Percentiles rank a stretch among this genome's conserved stretches.
phyloP scores from a whole-genome alignment of 2,888 invertebrate species.

The Nomada ferruginata region DNA sequence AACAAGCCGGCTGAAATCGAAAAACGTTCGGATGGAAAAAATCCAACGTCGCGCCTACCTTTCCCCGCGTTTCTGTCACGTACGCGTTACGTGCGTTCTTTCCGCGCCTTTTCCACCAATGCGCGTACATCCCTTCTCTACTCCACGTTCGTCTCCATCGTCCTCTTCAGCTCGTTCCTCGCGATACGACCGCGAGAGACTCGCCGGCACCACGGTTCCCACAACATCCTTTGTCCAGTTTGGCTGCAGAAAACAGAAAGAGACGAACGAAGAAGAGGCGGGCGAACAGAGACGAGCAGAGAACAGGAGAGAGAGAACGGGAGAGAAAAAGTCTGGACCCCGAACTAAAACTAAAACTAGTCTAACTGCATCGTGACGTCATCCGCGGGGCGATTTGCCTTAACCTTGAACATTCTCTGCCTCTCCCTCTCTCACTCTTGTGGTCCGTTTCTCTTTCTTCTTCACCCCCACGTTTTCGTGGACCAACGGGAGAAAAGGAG shows the following conservation, averaged over 20 bases:
- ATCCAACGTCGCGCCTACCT: constrained; percentile 20
- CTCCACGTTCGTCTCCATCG: not conserved
- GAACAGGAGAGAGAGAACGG: constrained; percentile 11
- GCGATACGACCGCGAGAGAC: constrained; percentile 60
- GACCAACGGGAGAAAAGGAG: constrained; percentile 60
- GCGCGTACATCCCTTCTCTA: not conserved
- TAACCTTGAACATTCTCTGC: constrained; percentile 78
- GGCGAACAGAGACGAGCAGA: not conserved
- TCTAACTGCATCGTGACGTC: constrained; percentile 83
- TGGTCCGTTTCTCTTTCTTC: constrained; percentile 48
- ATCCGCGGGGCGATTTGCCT: constrained; percentile 80
- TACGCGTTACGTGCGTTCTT: constrained; percentile 2
- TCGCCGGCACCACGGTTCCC: constrained; percentile 67
- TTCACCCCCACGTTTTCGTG: constrained; percentile 56
- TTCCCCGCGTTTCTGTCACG: not conserved
- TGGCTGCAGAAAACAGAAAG: constrained; percentile 17
- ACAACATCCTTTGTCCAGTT: constrained; percentile 79
- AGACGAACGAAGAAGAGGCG: not conserved
- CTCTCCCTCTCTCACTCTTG: constrained; percentile 40
- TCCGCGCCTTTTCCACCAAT: not conserved
- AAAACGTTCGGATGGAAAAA: constrained; percentile 54
- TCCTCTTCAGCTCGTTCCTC: constrained; percentile 15
- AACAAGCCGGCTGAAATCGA: constrained; percentile 49
- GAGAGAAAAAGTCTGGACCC: constrained; percentile 68
- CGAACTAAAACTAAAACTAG: constrained; percentile 82